Evolutionary conservation across 2,888 invertebrate species (phyloP).

Genomic region (Nephrocerus scutellatus): DNA sequence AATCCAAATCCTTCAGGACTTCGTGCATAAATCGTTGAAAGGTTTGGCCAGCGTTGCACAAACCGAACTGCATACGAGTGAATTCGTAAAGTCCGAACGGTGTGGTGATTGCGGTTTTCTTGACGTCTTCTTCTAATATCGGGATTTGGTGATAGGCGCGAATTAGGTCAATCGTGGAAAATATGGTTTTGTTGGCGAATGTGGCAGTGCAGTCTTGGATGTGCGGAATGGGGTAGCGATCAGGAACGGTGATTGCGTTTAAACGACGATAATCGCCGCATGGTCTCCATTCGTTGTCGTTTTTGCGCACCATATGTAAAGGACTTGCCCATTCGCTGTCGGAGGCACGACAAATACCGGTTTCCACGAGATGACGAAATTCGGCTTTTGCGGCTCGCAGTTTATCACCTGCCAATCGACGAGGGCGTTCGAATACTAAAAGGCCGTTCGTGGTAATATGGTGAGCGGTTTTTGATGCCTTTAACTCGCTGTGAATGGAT

Average conservation of each 20-base stretch:
- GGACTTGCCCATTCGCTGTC: neutral
- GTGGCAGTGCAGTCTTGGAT: slow-evolving; percentile 4
- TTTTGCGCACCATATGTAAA: slow-evolving; percentile 5
- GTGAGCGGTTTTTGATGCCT: too few relatives aligned
- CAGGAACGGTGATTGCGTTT: slow-evolving; percentile 8
- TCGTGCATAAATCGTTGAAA: slow-evolving; percentile 18
- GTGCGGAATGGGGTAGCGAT: slow-evolving; percentile 7
- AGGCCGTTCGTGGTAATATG: too few relatives aligned
- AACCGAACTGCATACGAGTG: slow-evolving; percentile 16
- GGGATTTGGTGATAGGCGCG: slow-evolving; percentile 27
- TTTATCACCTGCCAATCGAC: too few relatives aligned
- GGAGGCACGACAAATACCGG: neutral
- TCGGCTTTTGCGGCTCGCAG: slow-evolving; percentile 4
- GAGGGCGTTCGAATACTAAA: too few relatives aligned
- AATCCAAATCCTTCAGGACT: slow-evolving; percentile 14
- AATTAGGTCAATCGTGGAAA: slow-evolving; percentile 22
- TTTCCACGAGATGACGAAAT: neutral
- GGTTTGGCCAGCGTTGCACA: slow-evolving; percentile 19
- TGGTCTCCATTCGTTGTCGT: slow-evolving; percentile 2
- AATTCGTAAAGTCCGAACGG: slow-evolving; percentile 27
- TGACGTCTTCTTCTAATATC: slow-evolving; percentile 22
- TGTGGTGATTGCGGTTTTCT: slow-evolving; percentile 37
- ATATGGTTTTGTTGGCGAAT: slow-evolving; percentile 7
- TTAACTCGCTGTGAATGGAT: too few relatives aligned
- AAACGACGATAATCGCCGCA: slow-evolving; percentile 12